Evolutionary conservation across 2,888 invertebrate genomes (phyloP), one percentile per base, ranked within the genome.

Genomic region (Bombylius discolor): DNA sequence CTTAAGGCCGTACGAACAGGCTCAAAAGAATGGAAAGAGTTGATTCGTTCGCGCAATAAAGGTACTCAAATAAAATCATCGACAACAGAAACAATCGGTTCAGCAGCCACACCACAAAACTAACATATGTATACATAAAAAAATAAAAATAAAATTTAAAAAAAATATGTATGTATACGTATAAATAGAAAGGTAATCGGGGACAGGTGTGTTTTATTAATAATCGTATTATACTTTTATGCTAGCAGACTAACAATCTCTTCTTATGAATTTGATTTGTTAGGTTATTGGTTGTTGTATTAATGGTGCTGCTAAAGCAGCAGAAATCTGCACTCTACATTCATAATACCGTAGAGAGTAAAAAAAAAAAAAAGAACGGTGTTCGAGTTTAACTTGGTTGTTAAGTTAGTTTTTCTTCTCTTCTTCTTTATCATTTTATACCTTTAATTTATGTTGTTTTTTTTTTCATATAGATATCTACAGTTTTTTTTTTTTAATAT

Each of bases 1-100:
- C 56, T 56, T 48, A 56, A 56, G 56, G 56, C 56, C 56, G 56
- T 56, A 55, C 51, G 55, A 42, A 42, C 39, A 11, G 39, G 39
- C 39, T 42, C 11, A 42, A 42, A 42, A 42, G 39, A 42, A 42
- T 42, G 39, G 39, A 4, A 11, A 42, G 39, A 42, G 39, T 42
- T 11, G 11, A 42, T 42, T 11, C 23, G 23, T 23, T 23, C 23
- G 23, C 23, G 23, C 23, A 23, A 23, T 23, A 23, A 23, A 23
- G 23, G 23, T 23, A 23, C 23, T 23, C 23, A 23, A 23, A 23
- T 23, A 23, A 2, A 23, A 23, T 23, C 23, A 23, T 23, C 23
- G 23, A 23, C 23, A 23, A 23, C 23, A 23, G 23, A 23, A 23
- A 23, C 23, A 23, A 23, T 23, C 23, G 23, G 3, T 23, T 23